phyloP scores from a whole-genome alignment of 1,140 invertebrate genomes.

The Plodia interpunctella region DNA sequence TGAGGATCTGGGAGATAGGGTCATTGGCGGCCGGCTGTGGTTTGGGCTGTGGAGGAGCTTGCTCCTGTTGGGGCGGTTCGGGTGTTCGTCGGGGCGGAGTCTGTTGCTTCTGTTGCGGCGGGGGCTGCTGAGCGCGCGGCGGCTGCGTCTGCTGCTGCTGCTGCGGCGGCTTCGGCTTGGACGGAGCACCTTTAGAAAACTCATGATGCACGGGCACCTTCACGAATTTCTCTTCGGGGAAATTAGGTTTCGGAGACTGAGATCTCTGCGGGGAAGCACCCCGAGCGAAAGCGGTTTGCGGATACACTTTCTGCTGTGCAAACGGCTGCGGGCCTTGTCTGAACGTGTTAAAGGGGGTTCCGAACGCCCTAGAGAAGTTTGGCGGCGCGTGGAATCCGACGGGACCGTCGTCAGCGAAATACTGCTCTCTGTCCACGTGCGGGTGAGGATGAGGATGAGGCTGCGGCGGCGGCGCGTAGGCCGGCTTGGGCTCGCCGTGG shows the following conservation, averaged over 20 bases:
- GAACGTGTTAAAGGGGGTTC: constrained; percentile 62
- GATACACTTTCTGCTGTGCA: constrained; percentile 62
- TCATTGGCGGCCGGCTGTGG: constrained; percentile 78
- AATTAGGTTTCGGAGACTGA: constrained; percentile 63
- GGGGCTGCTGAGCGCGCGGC: constrained; percentile 42
- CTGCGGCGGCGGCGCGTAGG: constrained; percentile 45
- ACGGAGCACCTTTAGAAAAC: constrained; percentile 30
- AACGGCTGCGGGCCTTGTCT: constrained; percentile 57
- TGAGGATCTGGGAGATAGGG: constrained; percentile 87
- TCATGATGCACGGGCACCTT: constrained; percentile 61
- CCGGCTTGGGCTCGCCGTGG: constrained; percentile 51
- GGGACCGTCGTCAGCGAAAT: constrained; percentile 57
- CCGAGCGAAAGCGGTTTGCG: constrained; percentile 52
- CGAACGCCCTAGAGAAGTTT: constrained; percentile 62
- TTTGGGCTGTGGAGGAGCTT: constrained; percentile 40
- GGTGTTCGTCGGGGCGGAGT: constrained; percentile 45
- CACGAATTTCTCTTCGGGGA: constrained; percentile 59
- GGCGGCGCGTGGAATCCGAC: constrained; percentile 54
- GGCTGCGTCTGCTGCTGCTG: constrained; percentile 48
- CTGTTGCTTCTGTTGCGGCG: constrained; percentile 38
- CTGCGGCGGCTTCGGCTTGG: constrained; percentile 53
- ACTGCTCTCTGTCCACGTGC: constrained; percentile 64
- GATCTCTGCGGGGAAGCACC: constrained; percentile 63
- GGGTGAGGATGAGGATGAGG: constrained; percentile 54
- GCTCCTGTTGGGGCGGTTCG: constrained; percentile 39